Evolutionary conservation across 1,140 invertebrate genomes (phyloP).

Genomic region (Macrotrachela quadricornifera): DNA sequence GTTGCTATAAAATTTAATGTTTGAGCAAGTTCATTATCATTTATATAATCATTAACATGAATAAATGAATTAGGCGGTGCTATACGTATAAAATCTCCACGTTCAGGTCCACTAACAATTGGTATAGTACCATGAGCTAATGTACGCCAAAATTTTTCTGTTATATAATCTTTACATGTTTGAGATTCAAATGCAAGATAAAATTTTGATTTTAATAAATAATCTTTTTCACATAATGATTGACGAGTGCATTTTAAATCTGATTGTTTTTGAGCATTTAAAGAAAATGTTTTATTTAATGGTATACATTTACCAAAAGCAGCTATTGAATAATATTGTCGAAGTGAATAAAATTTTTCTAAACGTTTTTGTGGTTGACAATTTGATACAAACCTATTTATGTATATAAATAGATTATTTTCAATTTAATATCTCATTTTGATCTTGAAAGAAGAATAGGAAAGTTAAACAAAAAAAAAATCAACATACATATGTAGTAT

Average conservation of each 20-base stretch:
- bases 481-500: no score
- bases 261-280: no score
- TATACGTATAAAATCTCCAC: not conserved
- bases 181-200: slow-evolving; percentile 7
- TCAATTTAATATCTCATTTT: no score
- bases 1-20: not conserved
- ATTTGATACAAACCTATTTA: no score
- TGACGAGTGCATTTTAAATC: not conserved
- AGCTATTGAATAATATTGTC: no score
- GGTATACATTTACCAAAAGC: no score
- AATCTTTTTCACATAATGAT: not conserved
- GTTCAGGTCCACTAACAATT: not conserved
- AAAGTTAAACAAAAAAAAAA: no score
- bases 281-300: no score
- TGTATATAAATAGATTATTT: no score
- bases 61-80: slow-evolving; percentile 2
- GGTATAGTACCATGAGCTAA: not conserved
- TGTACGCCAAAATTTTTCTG: slow-evolving; percentile 7
- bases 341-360: no score
- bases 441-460: no score
- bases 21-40: not conserved
- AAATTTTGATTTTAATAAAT: slow-evolving; percentile 1
- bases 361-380: no score
- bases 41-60: slow-evolving; percentile 2
- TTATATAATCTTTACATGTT: slow-evolving; percentile 7